Conservation (phyloP, 1,140 invertebrate species). For the Megathymus violae region DNA sequence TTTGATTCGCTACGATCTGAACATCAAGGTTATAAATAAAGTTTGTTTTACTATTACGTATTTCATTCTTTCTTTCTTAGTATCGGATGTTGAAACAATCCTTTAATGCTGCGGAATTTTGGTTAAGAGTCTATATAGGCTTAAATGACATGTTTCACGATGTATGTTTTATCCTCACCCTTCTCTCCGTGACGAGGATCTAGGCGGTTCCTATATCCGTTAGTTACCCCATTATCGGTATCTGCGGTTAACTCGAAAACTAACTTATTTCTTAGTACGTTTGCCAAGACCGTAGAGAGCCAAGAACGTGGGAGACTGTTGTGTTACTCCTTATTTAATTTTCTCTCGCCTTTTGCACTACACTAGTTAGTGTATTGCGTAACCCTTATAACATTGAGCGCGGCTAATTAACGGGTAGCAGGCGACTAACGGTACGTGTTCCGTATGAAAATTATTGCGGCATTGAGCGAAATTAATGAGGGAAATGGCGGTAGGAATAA, state of each 20-base stretch:
- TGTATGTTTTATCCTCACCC: background rate
- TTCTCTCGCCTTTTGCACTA: constrained; percentile 13
- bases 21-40: too few species aligned
- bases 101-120: too few species aligned
- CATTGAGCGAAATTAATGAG: constrained; percentile 23
- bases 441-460: constrained; percentile 2
- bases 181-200: background rate
- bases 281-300: constrained; percentile 7
- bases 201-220: constrained; percentile 1
- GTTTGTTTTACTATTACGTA: too few species aligned
- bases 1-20: too few species aligned
- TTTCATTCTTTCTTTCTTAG: too few species aligned
- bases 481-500: constrained; percentile 6
- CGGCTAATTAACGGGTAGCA: constrained; percentile 18
- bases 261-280: constrained; percentile 13
- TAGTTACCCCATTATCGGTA: background rate
- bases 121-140: too few species aligned
- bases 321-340: constrained; percentile 31
- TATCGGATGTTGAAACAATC: too few species aligned
- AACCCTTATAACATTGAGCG: constrained; percentile 14
- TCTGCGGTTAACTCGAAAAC: constrained; percentile 1
- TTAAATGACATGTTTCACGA: too few species aligned
- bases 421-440: constrained; percentile 10
- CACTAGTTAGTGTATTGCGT: constrained; percentile 9
- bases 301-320: background rate